phyloP scores from a whole-genome alignment of 1,140 invertebrate genomes.

The Drosophila eugracilis region DNA sequence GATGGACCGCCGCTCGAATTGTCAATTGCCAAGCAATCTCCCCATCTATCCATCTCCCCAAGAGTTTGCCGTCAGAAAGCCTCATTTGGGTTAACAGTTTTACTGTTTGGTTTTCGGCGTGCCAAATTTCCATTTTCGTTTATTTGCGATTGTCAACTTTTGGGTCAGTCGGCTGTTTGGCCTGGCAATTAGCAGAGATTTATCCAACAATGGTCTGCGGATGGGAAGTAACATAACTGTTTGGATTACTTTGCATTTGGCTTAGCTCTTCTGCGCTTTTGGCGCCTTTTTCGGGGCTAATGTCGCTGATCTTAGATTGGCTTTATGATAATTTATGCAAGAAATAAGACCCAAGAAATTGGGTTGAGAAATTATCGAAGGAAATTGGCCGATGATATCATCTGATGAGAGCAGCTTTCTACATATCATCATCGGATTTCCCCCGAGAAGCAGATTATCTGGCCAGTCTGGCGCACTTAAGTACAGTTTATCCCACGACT shows the following conservation, averaged over 20 bases:
- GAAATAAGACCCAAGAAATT: slow-evolving; percentile 37
- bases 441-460: slow-evolving; percentile 15
- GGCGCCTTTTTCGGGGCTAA: slow-evolving; percentile 41
- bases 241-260: slow-evolving; percentile 38
- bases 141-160: slow-evolving; percentile 66
- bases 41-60: not conserved
- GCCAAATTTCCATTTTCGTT: slow-evolving; percentile 76
- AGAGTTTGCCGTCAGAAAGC: slow-evolving; percentile 8
- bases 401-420: slow-evolving; percentile 39
- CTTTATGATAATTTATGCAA: slow-evolving; percentile 35
- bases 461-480: slow-evolving; percentile 7
- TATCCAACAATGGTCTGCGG: slow-evolving; percentile 58
- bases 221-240: slow-evolving; percentile 54
- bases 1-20: slow-evolving; percentile 38
- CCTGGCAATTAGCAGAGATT: slow-evolving; percentile 65
- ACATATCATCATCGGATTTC: slow-evolving; percentile 37
- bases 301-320: slow-evolving; percentile 12
- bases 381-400: slow-evolving; percentile 52
- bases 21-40: slow-evolving; percentile 45
- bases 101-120: slow-evolving; percentile 46
- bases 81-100: slow-evolving; percentile 59
- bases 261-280: not conserved
- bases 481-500: slow-evolving; percentile 42
- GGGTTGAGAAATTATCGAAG: slow-evolving; percentile 46
- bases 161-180: slow-evolving; percentile 61